phyloP scores from a whole-genome alignment of 2,888 invertebrate species.

The Sceliomorpha sp. region DNA sequence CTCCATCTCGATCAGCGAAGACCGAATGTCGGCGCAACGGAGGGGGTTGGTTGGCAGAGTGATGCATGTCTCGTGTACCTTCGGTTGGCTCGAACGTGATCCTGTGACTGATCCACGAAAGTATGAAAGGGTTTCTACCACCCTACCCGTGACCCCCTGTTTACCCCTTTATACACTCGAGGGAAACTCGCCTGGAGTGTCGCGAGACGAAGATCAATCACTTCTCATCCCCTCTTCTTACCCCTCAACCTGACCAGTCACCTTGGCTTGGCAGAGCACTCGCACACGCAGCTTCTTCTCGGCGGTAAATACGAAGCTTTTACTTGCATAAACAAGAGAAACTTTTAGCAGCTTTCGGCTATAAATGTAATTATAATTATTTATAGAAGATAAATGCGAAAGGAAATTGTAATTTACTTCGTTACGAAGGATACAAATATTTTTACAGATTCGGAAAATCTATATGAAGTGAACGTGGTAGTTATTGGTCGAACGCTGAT shows the following conservation, averaged over 20 bases:
- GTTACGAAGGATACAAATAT: too few relatives aligned
- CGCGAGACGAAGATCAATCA: conserved; percentile 76
- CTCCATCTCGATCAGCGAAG: conserved; percentile 47
- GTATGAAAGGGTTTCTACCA: conserved; percentile 72
- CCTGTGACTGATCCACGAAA: conserved; percentile 74
- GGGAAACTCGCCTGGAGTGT: conserved; percentile 69
- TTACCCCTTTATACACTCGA: conserved; percentile 71
- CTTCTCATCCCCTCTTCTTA: conserved; percentile 62
- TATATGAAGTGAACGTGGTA: conserved; percentile 23
- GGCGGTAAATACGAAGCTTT: conserved; percentile 49
- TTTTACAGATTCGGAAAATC: too few relatives aligned
- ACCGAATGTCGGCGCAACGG: conserved; percentile 28
- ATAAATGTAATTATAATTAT: too few relatives aligned
- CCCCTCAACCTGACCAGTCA: conserved; percentile 26
- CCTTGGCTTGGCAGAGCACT: conserved; percentile 40
- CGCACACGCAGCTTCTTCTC: conserved; percentile 63
- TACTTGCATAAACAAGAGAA: neutral
- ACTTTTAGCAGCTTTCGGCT: too few relatives aligned
- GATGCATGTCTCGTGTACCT: conserved; percentile 63
- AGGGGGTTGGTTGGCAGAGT: conserved; percentile 52
- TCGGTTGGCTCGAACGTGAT: conserved; percentile 67
- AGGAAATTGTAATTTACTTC: too few relatives aligned
- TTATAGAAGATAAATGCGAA: too few relatives aligned
- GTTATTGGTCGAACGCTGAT: conserved; percentile 28
- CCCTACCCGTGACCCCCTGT: conserved; percentile 56